Evolutionary conservation across 2,888 invertebrate species (phyloP), one percentile per base, ranked within the genome.

Genomic region (Ferdinandea cuprea): DNA sequence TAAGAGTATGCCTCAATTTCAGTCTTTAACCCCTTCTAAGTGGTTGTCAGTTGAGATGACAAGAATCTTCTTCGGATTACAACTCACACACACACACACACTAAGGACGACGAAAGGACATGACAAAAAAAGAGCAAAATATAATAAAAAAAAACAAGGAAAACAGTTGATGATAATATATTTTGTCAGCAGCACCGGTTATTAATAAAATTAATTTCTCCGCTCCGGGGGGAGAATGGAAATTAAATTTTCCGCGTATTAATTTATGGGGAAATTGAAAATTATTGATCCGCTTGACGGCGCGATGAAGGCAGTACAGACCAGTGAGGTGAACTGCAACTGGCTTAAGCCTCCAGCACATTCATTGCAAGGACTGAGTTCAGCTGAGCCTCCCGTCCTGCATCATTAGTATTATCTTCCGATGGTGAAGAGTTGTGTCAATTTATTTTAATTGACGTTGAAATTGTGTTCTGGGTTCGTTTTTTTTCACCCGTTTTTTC

Each of bases 241-340:
- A 83, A 83, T 83, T 73, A 73, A 83, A 83, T 83, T 83, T 83
- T 83, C 83, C 83, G 83, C 78, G 78, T 61, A 78, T 73, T 83
- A 83, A 83, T 83, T 78, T 83, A 83, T 68, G 66, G 66, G 68
- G 78, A 83, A 83, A 83, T 83, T 83, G 83, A 37, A 83, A 78
- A 83, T 78, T 83, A 83, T 83, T 83, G 83, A 81, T 81, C 81
- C 71, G 71, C 69, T 65, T 81, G 3, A n/a, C 30, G n/a, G 28
- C 15, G 28, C 15, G 13, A 28, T 32, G 28, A 28, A 2, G 32
- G 8, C 42, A 32, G 11, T 7, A 28, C 32, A 9, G 15, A 13
- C 15, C 6, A 15, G 9, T 0, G 44, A 19, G 17, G 17, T 17
- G 25, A 56, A 58, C 25, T 25, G n/a, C n/a, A n/a, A 25, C 56